These are phyloP conservation scores for Anolis sagrei DNA, from an alignment of 2,113 vertebrate genomes.

Conservation along the genomic window DNA sequence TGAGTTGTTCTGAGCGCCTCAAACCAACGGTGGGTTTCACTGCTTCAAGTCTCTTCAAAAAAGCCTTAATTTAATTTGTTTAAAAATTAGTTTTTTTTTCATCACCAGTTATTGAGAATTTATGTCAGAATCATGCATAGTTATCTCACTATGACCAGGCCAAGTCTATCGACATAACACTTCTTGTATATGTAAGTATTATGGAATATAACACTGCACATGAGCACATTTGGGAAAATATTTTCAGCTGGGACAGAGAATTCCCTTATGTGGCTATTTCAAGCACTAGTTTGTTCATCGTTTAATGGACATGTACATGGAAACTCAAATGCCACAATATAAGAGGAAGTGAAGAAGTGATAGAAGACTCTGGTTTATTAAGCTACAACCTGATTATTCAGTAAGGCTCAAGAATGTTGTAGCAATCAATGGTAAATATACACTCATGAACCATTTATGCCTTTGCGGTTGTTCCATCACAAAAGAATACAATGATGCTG, in stretches of 20 bases:
- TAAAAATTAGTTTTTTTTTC: constrained; percentile 31
- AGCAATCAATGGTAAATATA: background rate
- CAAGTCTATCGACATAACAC: background rate
- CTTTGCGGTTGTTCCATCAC: background rate
- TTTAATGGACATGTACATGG: constrained; percentile 64
- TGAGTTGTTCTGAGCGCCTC: constrained; percentile 86
- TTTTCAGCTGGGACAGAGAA: background rate
- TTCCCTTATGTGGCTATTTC: too few relatives aligned
- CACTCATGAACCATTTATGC: background rate
- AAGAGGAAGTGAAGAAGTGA: too few relatives aligned
- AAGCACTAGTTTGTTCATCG: constrained; percentile 32
- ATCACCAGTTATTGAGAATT: background rate
- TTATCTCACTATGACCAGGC: background rate
- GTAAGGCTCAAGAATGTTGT: background rate
- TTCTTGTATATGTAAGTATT: background rate
- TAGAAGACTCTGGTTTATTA: background rate
- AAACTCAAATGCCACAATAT: background rate
- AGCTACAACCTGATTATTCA: background rate
- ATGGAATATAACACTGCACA: background rate
- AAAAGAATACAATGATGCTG: background rate
- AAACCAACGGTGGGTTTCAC: constrained; percentile 89
- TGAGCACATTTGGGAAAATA: background rate
- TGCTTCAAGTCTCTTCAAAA: constrained; percentile 89
- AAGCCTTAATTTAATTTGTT: constrained; percentile 76
- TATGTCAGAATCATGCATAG: background rate